Evolutionary conservation across 2,113 vertebrate genomes (phyloP).

Genomic region (Mormyrus lacerda): DNA sequence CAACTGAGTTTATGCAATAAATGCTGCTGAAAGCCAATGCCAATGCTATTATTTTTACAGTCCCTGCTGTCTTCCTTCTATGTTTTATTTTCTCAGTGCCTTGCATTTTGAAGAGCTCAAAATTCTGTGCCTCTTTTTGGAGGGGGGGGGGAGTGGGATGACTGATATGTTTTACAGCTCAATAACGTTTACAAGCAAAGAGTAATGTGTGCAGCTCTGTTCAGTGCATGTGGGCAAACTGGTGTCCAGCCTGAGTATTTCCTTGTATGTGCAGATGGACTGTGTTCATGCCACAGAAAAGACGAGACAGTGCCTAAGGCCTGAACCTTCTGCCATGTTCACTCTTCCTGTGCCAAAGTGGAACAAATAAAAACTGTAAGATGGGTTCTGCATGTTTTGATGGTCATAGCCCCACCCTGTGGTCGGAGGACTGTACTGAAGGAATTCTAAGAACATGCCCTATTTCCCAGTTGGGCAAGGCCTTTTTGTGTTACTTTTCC

Average conservation of each 20-base stretch:
- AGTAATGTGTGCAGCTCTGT: slow-evolving; percentile 15
- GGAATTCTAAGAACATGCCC: not conserved
- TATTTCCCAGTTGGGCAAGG: not conserved
- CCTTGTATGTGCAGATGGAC: slow-evolving; percentile 29
- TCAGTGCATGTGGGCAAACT: slow-evolving; percentile 41
- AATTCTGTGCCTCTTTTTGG: not conserved
- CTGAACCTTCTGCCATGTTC: slow-evolving; percentile 44
- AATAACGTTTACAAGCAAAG: slow-evolving; percentile 33
- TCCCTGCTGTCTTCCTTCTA: slow-evolving; percentile 11
- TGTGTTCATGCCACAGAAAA: slow-evolving; percentile 49
- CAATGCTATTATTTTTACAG: slow-evolving; percentile 16
- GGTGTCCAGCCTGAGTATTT: slow-evolving; percentile 21
- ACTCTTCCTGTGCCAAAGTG: slow-evolving; percentile 47
- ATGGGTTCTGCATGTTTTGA: slow-evolving; percentile 44
- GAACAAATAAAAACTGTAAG: slow-evolving; percentile 56
- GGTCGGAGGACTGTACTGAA: slow-evolving; percentile 2
- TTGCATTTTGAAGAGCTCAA: slow-evolving; percentile 15
- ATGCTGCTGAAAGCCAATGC: slow-evolving; percentile 52
- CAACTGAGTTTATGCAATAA: slow-evolving; percentile 55
- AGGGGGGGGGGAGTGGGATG: too few relatives aligned
- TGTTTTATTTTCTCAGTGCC: slow-evolving; percentile 19
- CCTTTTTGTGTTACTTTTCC: not conserved
- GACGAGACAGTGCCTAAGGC: slow-evolving; percentile 50
- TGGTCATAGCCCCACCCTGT: not conserved
- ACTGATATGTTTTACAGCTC: slow-evolving; percentile 19